Evolutionary conservation across 2,797 vertebrate species (phyloP), one percentile per base, ranked within the genome.

Genomic region (Pogonophryne albipinna): DNA sequence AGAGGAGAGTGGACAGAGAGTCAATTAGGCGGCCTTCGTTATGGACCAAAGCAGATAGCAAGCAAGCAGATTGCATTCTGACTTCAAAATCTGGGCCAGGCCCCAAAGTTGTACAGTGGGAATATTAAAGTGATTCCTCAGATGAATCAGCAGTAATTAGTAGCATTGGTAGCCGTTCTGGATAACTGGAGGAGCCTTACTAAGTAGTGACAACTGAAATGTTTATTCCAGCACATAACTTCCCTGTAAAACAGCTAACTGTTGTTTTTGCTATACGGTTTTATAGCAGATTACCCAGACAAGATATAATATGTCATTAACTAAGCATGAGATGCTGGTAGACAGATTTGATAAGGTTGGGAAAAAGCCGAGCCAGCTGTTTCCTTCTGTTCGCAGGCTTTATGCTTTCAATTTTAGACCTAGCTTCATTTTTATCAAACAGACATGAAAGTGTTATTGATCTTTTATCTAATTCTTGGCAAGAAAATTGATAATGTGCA

Each of bases 91-190:
- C 83, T 85, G 71, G 86, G 86, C 74, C 74, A 80, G 55, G 65
- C 69, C 76, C 78, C 80, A 86, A 84, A 78, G 41, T 71, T 78
- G 78, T 84, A 66, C 80, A 79, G 47, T 64, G 89, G 82, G 89
- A 91, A 86, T 81, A 85, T 80, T 66, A 71, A 89, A 89, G 84
- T 88, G 75, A 75, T 76, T 82, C 82, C 44, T 84, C 14, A 20
- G 71, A 76, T 78, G 80, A 82, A 83, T 80, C 51, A 77, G 66
- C 58, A 63, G 68, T 89, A 83, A 86, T 77, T 27, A 23, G 31
- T 66, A 41, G 44, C 56, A 86, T 77, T 79, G 72, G 31, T 66
- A 44, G 44, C 58, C 76, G 31, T 65, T 71, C 66, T 70, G n/a
- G 31, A 49, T 70, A 80, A 76, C 46, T 66, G 51, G 51, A 80